A percentile compares a stretch with the other conserved stretches of the same genome.
phyloP scores from a whole-genome alignment of 2,113 vertebrate species.

The human (Homo sapiens) region DNA sequence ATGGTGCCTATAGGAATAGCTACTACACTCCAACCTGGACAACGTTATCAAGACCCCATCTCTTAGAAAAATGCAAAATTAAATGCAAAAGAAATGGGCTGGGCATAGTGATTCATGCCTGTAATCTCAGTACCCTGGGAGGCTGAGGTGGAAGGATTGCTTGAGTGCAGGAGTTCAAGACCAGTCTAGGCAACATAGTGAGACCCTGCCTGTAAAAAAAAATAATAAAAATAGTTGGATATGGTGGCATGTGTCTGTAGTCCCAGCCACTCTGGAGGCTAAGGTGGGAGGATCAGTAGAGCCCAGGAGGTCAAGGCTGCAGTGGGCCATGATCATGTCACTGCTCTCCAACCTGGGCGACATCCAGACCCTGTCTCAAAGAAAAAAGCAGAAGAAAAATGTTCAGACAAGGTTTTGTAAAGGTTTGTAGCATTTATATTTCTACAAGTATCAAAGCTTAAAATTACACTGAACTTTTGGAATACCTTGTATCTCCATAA shows the following conservation, averaged over 20 bases:
- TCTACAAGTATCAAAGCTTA: neutral
- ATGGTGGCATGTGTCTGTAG: neutral
- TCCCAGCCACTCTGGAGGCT: neutral
- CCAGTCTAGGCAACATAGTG: too few species aligned
- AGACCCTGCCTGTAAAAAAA: too few species aligned
- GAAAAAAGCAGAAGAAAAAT: too few species aligned
- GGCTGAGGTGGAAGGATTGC: too few species aligned
- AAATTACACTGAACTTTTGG: constrained; percentile 25
- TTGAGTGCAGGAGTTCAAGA: too few species aligned
- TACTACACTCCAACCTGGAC: neutral
- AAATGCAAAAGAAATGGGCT: too few species aligned
- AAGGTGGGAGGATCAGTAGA: neutral
- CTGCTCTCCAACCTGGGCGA: neutral
- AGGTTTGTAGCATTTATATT: neutral
- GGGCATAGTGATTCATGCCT: too few species aligned
- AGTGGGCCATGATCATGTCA: neutral
- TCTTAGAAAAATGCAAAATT: neutral
- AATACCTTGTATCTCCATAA: constrained; percentile 33
- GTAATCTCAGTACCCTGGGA: too few species aligned
- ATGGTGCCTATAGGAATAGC: neutral
- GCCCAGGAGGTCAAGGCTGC: neutral
- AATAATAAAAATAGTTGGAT: neutral
- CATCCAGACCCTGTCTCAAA: neutral
- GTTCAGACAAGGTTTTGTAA: too few species aligned
- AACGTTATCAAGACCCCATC: neutral